phyloP scores from a whole-genome alignment of 2,113 vertebrate genomes.

The Columba janthina region DNA sequence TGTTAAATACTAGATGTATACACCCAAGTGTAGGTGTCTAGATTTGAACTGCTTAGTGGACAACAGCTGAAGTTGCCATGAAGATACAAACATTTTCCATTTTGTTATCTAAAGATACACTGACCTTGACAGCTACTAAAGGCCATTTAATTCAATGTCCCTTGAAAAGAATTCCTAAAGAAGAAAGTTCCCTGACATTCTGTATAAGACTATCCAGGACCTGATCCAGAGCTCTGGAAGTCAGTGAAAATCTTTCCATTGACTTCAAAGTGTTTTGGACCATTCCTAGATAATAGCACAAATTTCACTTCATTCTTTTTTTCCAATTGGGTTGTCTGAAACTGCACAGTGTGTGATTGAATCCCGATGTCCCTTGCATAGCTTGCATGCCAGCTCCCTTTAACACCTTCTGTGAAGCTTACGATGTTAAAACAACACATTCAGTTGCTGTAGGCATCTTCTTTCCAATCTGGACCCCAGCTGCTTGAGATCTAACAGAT shows the following conservation, averaged over 20 bases:
- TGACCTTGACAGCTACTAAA: neutral
- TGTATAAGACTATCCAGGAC: slow-evolving; percentile 1
- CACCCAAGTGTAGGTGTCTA: neutral
- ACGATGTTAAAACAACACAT: neutral
- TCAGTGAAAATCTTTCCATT: slow-evolving; percentile 13
- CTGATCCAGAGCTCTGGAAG: slow-evolving; percentile 15
- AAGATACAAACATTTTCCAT: neutral
- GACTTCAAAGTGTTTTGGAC: slow-evolving; percentile 46
- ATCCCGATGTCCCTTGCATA: slow-evolving; percentile 39
- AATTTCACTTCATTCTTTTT: slow-evolving; percentile 30
- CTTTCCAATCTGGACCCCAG: slow-evolving; percentile 58
- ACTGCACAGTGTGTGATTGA: slow-evolving; percentile 15
- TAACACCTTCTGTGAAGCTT: slow-evolving; percentile 53
- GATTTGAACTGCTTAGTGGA: neutral
- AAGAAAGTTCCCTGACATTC: slow-evolving; percentile 20
- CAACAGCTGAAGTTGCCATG: neutral
- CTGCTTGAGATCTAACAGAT: slow-evolving; percentile 13
- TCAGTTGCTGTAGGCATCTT: slow-evolving; percentile 29
- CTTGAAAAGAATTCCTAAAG: slow-evolving; percentile 35
- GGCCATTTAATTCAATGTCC: neutral
- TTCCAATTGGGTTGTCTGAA: neutral
- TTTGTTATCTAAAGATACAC: neutral
- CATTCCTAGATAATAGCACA: slow-evolving; percentile 23
- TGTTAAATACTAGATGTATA: neutral
- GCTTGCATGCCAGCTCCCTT: slow-evolving; percentile 42